Evolutionary conservation across 2,113 vertebrate genomes (phyloP).

Genomic region (Strigops habroptila): DNA sequence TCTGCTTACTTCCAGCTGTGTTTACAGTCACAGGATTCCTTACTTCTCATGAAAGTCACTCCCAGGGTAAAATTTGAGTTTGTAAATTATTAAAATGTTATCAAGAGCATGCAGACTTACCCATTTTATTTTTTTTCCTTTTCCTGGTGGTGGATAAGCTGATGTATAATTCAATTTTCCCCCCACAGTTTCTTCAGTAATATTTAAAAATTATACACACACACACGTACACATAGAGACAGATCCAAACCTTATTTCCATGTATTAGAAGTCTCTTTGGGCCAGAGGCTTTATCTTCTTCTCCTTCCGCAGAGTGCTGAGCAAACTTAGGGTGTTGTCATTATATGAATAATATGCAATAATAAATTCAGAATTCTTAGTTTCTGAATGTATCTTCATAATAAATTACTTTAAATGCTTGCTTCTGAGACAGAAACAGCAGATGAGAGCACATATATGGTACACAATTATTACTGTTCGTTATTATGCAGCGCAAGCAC

Average conservation of each 20-base stretch:
- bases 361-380: neutral
- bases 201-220: constrained; percentile 25
- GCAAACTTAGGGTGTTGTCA: neutral
- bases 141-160: constrained; percentile 45
- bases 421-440: neutral
- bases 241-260: constrained; percentile 45
- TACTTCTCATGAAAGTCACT: constrained; percentile 53
- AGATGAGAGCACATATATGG: neutral
- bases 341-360: constrained; percentile 44
- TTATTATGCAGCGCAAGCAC: neutral
- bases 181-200: constrained; percentile 45
- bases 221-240: neutral
- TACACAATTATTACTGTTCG: neutral
- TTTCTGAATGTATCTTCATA: neutral
- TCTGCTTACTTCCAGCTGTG: constrained; percentile 23
- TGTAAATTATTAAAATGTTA: constrained; percentile 74
- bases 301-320: neutral
- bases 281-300: constrained; percentile 12
- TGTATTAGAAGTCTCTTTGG: constrained; percentile 40
- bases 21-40: constrained; percentile 47
- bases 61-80: constrained; percentile 58
- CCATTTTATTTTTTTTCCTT: neutral
- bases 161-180: constrained; percentile 61
- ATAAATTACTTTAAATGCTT: neutral
- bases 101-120: constrained; percentile 53